Evolutionary conservation across 2,113 vertebrate species (phyloP).

Genomic region (Stegastes partitus): DNA sequence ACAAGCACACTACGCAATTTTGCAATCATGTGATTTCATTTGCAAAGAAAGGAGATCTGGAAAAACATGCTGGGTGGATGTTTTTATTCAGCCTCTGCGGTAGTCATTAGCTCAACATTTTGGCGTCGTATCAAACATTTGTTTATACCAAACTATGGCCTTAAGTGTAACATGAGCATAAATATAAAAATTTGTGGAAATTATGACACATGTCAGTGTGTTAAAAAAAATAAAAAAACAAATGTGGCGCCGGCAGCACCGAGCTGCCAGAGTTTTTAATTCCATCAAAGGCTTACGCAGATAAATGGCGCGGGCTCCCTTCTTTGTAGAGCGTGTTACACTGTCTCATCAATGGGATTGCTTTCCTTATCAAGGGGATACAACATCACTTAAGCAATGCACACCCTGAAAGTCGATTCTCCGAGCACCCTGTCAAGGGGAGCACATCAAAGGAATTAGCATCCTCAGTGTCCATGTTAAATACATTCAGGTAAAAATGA

Average conservation of each 20-base stretch:
- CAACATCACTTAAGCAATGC: slow-evolving; percentile 80
- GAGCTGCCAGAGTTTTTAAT: slow-evolving; percentile 78
- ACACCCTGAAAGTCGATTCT: slow-evolving; percentile 75
- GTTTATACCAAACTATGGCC: slow-evolving; percentile 64
- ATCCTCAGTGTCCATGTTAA: slow-evolving; percentile 67
- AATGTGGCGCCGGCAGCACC: slow-evolving; percentile 58
- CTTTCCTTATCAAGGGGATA: slow-evolving; percentile 80
- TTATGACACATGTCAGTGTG: slow-evolving; percentile 73
- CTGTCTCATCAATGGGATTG: slow-evolving; percentile 73
- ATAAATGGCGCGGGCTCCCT: slow-evolving; percentile 70
- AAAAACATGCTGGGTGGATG: slow-evolving; percentile 23
- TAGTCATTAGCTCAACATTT: slow-evolving; percentile 19
- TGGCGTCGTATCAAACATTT: slow-evolving; percentile 60
- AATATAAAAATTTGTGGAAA: slow-evolving; percentile 67
- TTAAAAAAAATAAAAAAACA: slow-evolving; percentile 72
- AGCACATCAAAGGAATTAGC: slow-evolving; percentile 78
- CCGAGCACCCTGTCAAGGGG: slow-evolving; percentile 58
- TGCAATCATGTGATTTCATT: slow-evolving; percentile 28
- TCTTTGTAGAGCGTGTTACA: slow-evolving; percentile 76
- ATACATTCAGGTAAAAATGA: slow-evolving; percentile 74
- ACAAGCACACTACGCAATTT: background rate
- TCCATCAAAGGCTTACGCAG: slow-evolving; percentile 82
- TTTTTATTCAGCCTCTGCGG: slow-evolving; percentile 8
- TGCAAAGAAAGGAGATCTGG: slow-evolving; percentile 1
- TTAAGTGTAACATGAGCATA: slow-evolving; percentile 58